Base-by-base conservation (phyloP, 2,113 vertebrate genomes). In the Vidua macroura region DNA sequence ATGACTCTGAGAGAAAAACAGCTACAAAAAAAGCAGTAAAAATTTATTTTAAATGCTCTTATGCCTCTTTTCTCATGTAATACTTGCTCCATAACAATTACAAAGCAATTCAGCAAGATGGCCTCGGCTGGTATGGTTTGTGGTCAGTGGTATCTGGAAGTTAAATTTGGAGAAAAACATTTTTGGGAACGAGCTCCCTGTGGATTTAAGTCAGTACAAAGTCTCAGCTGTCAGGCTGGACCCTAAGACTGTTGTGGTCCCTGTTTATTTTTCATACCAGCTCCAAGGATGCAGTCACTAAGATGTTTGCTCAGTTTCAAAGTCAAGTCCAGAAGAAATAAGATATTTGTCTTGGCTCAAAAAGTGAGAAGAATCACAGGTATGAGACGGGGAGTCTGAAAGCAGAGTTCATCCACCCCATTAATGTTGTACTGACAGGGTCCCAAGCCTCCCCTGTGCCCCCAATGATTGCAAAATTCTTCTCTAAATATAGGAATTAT, bases 141-240 rank as follows among this genome's bases (percentile, higher is more conserved):
- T 67, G 68, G 72, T 49, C 77, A 59, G 63, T 43, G 51, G 33
- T 28, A 92, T 44, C 76, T 84, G 28, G 68, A 86, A 77, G 86
- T 83, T 92, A 93, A 58, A 90, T 95, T 39, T 58, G 70, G 70
- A 91, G 93, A 94, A 94, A 52, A 93, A 37, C 16, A 85, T 44
- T 82, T 92, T 37, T n/a, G 82, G 80, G 92, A 92, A 35, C 1
- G 24, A 85, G 46, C 33, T 92, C 77, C 92, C 89, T 69, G 53
- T 15, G 59, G 63, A 84, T 95, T 53, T 58, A 24, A 59, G 52
- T 69, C 81, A 63, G 70, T 76, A 94, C 15, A 12, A 92, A 83
- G 77, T 10, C 78, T 73, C 62, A 95, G 23, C 62, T 90, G 75
- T 59, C 60, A 81, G 74, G n/a, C 63, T 44, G 43, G 81, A 79